Base-by-base conservation (phyloP, 2,888 invertebrate genomes). In the Pardosa pseudoannulata region DNA sequence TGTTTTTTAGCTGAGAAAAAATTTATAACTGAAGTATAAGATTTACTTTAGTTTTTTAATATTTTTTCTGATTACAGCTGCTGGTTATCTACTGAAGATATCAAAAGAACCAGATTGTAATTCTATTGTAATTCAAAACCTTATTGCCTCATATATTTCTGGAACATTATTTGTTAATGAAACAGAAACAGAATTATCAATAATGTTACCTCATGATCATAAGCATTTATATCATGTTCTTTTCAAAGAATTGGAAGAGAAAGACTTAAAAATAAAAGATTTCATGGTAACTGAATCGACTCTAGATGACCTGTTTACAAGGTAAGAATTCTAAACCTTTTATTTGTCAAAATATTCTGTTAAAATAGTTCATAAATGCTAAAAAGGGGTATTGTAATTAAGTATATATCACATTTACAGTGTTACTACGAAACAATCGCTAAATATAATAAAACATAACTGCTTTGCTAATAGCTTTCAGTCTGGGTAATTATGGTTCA, bases 251-350 rank as follows among this genome's bases (percentile, higher is more conserved):
- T 27, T 76, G 28, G 76, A 76, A 50, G 50, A 76, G 0, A 31
- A 46, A 27, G 1, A 11, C 9, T 32, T 67, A 1, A 76, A 68
- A 23, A 50, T 68, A 27, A 32, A 1, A 31, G 7, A 32, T 2
- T 31, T 36, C 11, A 29, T 1, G 5, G 23, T 68, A 31, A 46
- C 50, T 3, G 67, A 68, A 50, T 32, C 46, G 1, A 50, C 46
- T 31, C 46, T 76, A 19, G 31, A 56, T 6, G 50, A 76, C 19
- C 11, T 76, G 3, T 76, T 76, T 68, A 32, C 67, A 27, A 76
- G 27, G 76, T 76, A 36, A 50, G 64, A 16, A 46, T 27, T 2
- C 13, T 39, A 13, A 13, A 41, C 9, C 6, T 9, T 36, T n/a
- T n/a, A n/a, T n/a, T n/a, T n/a, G n/a, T n/a, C n/a, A n/a, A n/a